Evolutionary conservation across 2,113 vertebrate genomes (phyloP), one percentile per base, ranked within the genome.

Genomic region (Grammomys surdaster): DNA sequence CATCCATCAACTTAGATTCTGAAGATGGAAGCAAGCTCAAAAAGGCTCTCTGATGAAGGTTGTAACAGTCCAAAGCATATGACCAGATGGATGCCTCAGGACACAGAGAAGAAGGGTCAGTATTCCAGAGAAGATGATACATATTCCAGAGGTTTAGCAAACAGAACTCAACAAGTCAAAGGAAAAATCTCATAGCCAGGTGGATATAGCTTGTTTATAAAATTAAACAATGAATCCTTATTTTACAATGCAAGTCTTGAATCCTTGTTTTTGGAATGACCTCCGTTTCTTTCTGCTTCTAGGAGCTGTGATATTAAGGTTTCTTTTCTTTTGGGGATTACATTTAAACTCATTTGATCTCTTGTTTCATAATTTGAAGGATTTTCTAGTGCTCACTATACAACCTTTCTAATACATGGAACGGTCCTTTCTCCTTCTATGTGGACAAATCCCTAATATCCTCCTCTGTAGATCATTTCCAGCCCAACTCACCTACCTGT

Each of bases 371-470:
- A 60, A 56, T 48, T 24, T 46, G 3, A 40, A 7, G 13, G 31
- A 48, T 60, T 60, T 46, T 36, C 12, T 77, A n/a, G 31, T 67
- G 43, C 12, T 60, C 60, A 5, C 5, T 16, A 11, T 17, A 3
- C 5, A 28, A 3, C 4, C 16, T 28, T 69, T 19, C 26, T 78
- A 28, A 14, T 22, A 3, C 26, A 17, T 16, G 54, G 7, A 51
- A 72, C 17, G 16, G 7, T 70, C 28, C n/a, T 1, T 7, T 26
- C 24, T 60, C 73, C 46, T 31, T 46, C 40, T 48, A 46, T 10
- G 3, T 4, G 46, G 11, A 7, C 22, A 17, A n/a, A 0, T 22
- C 6, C 11, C 56, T 67, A 36, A 10, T 10, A 40, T 1, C 0
- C 11, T 72, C 26, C 78, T n/a, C 40, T 56, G 24, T 31, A 80